Conservation (phyloP, 2,113 vertebrate genomes). For the Megaleporinus macrocephalus region DNA sequence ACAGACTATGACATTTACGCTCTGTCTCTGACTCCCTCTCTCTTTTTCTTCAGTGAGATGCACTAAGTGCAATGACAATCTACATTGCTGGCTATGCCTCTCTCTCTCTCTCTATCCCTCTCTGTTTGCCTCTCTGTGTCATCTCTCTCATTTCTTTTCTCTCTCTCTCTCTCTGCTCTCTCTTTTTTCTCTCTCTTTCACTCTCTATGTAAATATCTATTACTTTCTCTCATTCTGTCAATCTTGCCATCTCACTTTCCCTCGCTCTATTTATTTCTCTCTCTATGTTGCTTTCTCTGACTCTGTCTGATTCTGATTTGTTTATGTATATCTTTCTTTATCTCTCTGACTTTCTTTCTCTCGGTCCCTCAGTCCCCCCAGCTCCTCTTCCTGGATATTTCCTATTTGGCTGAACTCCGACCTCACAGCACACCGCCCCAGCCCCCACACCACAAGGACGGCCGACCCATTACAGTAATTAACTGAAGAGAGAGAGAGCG, state of each 20-base stretch:
- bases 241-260: too few species aligned
- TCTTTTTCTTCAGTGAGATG: neutral
- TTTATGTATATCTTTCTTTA: neutral
- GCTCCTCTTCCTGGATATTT: neutral
- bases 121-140: too few species aligned
- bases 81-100: neutral
- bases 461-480: slow-evolving; percentile 51
- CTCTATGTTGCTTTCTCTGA: neutral
- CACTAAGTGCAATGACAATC: neutral
- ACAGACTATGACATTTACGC: neutral
- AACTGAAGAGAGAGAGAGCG: slow-evolving; percentile 42
- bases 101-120: slow-evolving; percentile 3
- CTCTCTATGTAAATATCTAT: too few species aligned
- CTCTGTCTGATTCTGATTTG: slow-evolving; percentile 1
- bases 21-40: neutral
- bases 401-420: slow-evolving; percentile 46
- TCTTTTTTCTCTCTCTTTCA: neutral
- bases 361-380: neutral
- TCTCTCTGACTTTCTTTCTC: slow-evolving; percentile 1
- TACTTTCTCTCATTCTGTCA: too few species aligned
- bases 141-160: too few species aligned
- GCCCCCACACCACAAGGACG: slow-evolving; percentile 20
- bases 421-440: slow-evolving; percentile 17
- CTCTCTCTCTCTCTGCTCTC: neutral
- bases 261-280: neutral